Conservation (phyloP, 2,113 vertebrate species). For the Camelus dromedarius region DNA sequence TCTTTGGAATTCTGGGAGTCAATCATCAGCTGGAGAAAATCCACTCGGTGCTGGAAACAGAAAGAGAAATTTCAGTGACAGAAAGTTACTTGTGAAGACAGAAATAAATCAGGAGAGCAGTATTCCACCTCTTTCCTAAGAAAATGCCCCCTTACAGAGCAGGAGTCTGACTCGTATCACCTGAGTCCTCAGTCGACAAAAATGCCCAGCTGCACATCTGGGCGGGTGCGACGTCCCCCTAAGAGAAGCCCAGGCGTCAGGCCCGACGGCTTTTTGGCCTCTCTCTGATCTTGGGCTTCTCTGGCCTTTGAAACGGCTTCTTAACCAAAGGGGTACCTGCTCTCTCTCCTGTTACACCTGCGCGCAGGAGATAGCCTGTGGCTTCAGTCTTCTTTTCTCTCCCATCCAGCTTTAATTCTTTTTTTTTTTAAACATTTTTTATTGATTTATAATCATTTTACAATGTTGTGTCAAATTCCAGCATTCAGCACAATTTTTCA, state of each 20-base stretch:
- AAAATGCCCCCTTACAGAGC: background rate
- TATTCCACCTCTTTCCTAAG: background rate
- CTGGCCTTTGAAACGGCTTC: background rate
- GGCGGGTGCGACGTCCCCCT: background rate
- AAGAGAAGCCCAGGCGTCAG: background rate
- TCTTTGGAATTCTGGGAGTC: conserved; percentile 87
- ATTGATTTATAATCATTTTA: too few species aligned
- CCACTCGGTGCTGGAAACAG: conserved; percentile 79
- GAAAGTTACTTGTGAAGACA: background rate
- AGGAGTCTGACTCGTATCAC: background rate
- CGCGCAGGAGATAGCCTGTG: background rate
- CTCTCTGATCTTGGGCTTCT: background rate
- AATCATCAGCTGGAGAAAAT: conserved; percentile 88
- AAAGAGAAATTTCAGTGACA: background rate
- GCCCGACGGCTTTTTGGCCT: background rate
- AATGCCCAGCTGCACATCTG: background rate
- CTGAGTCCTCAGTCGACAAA: background rate
- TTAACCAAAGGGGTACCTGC: fast-evolving
- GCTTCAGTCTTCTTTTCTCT: background rate
- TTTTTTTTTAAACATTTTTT: too few species aligned
- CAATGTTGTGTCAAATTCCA: too few species aligned
- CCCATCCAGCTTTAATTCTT: background rate
- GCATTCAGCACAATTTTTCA: too few species aligned
- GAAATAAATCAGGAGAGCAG: background rate
- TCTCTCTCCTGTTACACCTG: background rate